These are phyloP conservation scores for Dinoponera quadriceps DNA, from an alignment of 1,140 invertebrate genomes.

Conservation along the genomic window DNA sequence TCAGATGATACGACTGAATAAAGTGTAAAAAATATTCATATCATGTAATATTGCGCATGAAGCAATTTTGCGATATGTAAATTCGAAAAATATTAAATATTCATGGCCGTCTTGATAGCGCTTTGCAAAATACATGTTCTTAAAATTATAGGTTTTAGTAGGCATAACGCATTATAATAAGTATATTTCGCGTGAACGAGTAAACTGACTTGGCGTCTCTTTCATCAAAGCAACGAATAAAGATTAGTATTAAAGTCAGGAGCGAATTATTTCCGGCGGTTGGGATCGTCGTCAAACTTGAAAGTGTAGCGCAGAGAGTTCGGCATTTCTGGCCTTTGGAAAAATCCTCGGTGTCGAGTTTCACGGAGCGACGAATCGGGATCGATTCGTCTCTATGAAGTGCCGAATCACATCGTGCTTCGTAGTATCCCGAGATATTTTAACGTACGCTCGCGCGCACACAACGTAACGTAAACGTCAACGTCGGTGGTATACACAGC, in stretches of 20 bases:
- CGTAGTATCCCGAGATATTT: neutral
- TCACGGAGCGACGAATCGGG: conserved; percentile 27
- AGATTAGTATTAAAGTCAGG: conserved; percentile 49
- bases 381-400: conserved; percentile 33
- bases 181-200: conserved; percentile 7
- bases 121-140: no score
- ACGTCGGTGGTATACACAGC: neutral
- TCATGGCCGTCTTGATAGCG: no score
- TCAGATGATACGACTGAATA: neutral
- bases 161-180: neutral
- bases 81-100: neutral
- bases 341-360: conserved; percentile 52
- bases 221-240: conserved; percentile 1
- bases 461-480: neutral
- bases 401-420: conserved; percentile 19
- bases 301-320: conserved; percentile 17
- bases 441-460: neutral
- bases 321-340: conserved; percentile 17
- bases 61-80: neutral
- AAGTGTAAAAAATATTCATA: neutral
- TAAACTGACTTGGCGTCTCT: conserved; percentile 23
- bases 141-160: neutral
- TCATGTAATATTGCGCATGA: neutral
- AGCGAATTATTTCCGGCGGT: conserved; percentile 15
- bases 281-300: conserved; percentile 5